Evolutionary conservation across 2,113 vertebrate species (phyloP).

Genomic region (Prunella himalayana): DNA sequence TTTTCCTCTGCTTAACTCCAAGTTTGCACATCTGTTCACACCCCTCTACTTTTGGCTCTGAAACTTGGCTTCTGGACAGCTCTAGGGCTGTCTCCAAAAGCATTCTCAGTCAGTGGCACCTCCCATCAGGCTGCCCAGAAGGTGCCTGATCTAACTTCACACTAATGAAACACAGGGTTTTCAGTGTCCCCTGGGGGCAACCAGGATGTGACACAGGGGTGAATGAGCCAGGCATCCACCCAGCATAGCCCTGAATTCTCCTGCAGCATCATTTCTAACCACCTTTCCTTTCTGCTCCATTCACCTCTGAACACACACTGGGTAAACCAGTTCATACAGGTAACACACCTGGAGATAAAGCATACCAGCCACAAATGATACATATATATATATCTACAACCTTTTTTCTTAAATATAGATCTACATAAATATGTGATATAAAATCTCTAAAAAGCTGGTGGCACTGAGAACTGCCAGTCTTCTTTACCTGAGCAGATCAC

Average conservation of each 20-base stretch:
- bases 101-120: neutral
- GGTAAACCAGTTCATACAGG: neutral
- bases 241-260: neutral
- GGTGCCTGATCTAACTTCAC: neutral
- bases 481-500: neutral
- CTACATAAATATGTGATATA: neutral
- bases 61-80: neutral
- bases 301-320: neutral
- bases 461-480: neutral
- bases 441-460: neutral
- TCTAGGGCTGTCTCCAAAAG: neutral
- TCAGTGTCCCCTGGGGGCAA: neutral
- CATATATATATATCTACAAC: neutral
- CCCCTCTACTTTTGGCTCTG: neutral
- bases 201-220: fast-evolving
- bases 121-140: neutral
- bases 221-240: neutral
- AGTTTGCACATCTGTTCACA: neutral
- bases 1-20: neutral
- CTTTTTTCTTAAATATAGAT: neutral
- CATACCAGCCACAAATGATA: neutral
- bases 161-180: neutral
- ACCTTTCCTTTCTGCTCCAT: neutral
- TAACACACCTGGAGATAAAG: neutral
- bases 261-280: neutral